Conservation (phyloP, 30 jellyfish, hydroid and myxozoan genomes). For the Hydractinia echinata region DNA sequence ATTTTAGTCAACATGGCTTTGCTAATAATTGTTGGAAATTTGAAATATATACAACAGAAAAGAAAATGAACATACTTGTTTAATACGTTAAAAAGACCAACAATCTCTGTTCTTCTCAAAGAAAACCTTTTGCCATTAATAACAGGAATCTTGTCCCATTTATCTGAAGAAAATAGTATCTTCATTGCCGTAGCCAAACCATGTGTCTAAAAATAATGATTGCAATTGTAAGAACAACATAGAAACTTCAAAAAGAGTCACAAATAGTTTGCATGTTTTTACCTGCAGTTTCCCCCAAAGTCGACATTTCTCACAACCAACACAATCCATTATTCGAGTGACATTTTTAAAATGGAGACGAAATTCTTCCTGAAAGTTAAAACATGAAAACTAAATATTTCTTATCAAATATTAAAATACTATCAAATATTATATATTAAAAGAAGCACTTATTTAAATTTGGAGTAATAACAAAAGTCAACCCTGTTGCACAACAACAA, state of each 20-base stretch:
- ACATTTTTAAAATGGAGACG: constrained; percentile 71
- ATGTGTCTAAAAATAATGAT: constrained; percentile 45
- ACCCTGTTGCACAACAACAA: no score
- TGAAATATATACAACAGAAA: neutral
- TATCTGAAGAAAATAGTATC: constrained; percentile 72
- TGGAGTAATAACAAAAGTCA: no score
- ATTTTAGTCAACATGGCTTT: no score
- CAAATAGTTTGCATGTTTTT: neutral
- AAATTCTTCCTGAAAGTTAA: constrained; percentile 65
- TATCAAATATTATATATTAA: no score
- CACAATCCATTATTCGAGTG: constrained; percentile 96
- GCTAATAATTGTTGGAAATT: neutral
- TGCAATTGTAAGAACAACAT: neutral
- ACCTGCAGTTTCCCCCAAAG: constrained; percentile 99
- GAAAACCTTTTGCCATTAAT: constrained; percentile 68
- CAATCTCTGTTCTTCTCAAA: constrained; percentile 75
- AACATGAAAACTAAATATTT: neutral
- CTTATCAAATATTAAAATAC: no score
- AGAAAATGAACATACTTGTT: constrained; percentile 46
- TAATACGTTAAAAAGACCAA: constrained; percentile 70
- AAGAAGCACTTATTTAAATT: no score
- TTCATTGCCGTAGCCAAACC: constrained; percentile 96
- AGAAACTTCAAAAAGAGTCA: neutral
- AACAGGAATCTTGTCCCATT: constrained; percentile 62
- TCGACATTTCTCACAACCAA: constrained; percentile 95